Conservation (phyloP, 37 sponge, comb jelly and placozoan species). For the Diacarnus erythraeanus region DNA sequence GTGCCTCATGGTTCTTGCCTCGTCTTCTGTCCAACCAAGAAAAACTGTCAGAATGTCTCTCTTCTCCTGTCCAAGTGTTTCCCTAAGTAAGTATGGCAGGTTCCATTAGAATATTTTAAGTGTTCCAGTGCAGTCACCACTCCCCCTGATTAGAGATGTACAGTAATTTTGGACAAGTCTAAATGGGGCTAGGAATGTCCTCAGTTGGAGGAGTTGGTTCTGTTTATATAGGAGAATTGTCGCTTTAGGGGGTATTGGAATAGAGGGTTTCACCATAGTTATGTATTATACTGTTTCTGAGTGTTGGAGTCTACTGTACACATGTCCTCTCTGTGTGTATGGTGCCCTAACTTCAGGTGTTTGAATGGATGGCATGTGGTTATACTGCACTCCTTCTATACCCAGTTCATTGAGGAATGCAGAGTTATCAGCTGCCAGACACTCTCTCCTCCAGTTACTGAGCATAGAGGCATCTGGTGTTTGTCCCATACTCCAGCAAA, state of each 20-base stretch:
- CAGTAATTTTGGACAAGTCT: too few species aligned
- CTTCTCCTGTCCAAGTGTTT: conserved; percentile 62
- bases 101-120: too few species aligned
- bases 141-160: too few species aligned
- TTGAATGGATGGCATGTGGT: too few species aligned
- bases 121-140: background rate
- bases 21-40: conserved; percentile 94
- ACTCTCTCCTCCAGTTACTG: conserved; percentile 22
- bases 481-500: conserved; percentile 79
- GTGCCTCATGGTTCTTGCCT: conserved; percentile 83
- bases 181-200: too few species aligned
- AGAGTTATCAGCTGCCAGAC: background rate
- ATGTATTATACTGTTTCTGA: too few species aligned
- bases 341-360: background rate
- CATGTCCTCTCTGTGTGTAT: background rate
- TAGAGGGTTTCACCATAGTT: too few species aligned
- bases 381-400: too few species aligned
- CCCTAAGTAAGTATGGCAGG: conserved; percentile 50
- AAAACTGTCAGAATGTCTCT: conserved; percentile 88
- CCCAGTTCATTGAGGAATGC: background rate
- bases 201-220: too few species aligned
- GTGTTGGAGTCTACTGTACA: too few species aligned
- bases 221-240: too few species aligned
- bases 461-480: conserved; percentile 66
- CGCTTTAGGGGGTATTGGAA: too few species aligned